Base-by-base conservation (phyloP, 2,888 invertebrate genomes). In the Lycocerus yunnanus region DNA sequence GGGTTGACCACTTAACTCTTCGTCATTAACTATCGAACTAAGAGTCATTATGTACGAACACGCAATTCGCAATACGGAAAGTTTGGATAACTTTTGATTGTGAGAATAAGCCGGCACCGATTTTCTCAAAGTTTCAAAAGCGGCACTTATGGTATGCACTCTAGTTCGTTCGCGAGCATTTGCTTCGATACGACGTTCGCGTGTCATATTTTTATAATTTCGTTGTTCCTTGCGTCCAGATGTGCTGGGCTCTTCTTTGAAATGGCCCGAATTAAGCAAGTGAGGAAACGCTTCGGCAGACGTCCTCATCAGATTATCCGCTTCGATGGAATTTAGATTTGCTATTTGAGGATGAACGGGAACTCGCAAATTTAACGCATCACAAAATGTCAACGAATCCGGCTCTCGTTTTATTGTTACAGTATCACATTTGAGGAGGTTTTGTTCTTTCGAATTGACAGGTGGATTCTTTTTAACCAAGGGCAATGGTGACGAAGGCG, bases 181-280 rank as follows among this genome's bases (percentile, higher is more conserved):
- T 0, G 97, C 97, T 85, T 98, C 97, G 84, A 97, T 96, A 78
- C 97, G 89, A 80, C 97, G 88, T 85, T 97, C 97, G 15, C 96
- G 90, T 0, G 96, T 97, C 97, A 97, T 97, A 85, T 97, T 97
- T 85, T 97, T 97, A 87, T 97, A 97, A 85, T 97, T 97, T 78
- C 96, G 89, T 83, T 95, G 95, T 78, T 94, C 93, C 71, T 91
- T 88, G 71, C 88, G 85, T 15, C 66, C 70, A 8, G 66, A 66
- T 3, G 13, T 74, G 58, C 58, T 70, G 16, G 68, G 63, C 5
- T 75, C 15, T 18, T 68, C 72, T 43, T 60, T 27, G 8, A 11
- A 14, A 21, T n/a, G 18, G 6, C 27, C 11, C 58, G 66, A 69
- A 15, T 59, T 66, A 61, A 70, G 75, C 14, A 68, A 68, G 68